Evolutionary conservation across 37 sponge, comb jelly and placozoan genomes (phyloP), one percentile per base, ranked within the genome.

Genomic region (Eunapius fragilis): DNA sequence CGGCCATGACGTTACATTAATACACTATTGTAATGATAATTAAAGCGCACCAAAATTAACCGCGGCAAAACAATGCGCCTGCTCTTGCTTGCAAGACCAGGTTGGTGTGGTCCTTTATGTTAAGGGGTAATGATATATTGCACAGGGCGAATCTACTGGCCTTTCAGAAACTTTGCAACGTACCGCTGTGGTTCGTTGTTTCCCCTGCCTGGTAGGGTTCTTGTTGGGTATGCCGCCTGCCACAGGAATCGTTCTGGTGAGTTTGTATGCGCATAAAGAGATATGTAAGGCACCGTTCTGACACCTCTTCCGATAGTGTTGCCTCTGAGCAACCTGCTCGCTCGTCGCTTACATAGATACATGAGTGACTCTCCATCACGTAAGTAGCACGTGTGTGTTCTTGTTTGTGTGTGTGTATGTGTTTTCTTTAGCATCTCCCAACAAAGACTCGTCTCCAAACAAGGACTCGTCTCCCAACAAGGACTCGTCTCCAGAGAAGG

Each of bases 401-500:
- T 4, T 11, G 14, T 12, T 58, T 19, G 58, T 58, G 58, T 58
- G 22, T 58, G 17, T 2, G 17, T 17, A 19, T 58, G 1, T 38
- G 7, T 76, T 22, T n/a, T 76, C 37, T 24, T 30, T 26, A 37
- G n/a, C 37, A 26, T 9, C 31, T 25, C 38, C 24, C 26, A 82
- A 72, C 27, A 25, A 71, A 34, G 41, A 71, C 82, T 4, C 71
- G 10, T 0, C 73, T 11, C 58, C 84, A 25, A 49, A 67, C 26
- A 31, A 85, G 10, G 87, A 87, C 41, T 6, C 41, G 3, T 6
- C 41, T n/a, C n/a, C n/a, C n/a, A n/a, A n/a, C n/a, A n/a, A n/a
- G n/a, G n/a, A n/a, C n/a, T n/a, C n/a, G n/a, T 0, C 82, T 45
- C 47, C 84, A 37, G 75, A 72, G 58, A 31, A 85, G n/a, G 87